Percentiles rank a stretch among this genome's conserved stretches.
These are phyloP conservation scores for Sapajus apella DNA, from an alignment of 2,113 vertebrate species.

Conservation along the genomic window DNA sequence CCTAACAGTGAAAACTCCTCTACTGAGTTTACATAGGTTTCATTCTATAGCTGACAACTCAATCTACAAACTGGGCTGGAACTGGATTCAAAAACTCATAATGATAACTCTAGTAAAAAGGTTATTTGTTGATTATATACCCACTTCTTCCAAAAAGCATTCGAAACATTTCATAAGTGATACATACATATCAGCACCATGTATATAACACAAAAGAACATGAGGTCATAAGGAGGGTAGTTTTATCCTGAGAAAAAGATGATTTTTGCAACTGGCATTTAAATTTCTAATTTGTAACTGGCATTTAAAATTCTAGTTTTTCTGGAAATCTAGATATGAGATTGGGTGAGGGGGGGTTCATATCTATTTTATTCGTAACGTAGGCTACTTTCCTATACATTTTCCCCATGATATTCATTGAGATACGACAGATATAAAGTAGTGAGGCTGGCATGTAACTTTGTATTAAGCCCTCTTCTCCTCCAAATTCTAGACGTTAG, in stretches of 20 bases:
- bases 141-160: not conserved
- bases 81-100: conserved; percentile 2
- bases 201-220: not conserved
- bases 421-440: not conserved
- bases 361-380: not conserved
- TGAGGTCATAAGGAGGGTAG: not conserved
- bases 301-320: not conserved
- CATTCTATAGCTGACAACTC: conserved; percentile 58
- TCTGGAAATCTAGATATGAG: not conserved
- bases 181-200: not conserved
- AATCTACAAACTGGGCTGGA: conserved; percentile 31
- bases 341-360: not conserved
- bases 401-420: not conserved
- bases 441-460: not conserved
- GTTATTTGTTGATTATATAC: not conserved
- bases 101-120: not conserved
- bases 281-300: not conserved
- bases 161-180: not conserved
- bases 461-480: not conserved
- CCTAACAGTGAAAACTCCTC: conserved; percentile 20
- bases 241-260: not conserved
- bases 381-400: not conserved
- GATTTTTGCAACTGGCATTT: not conserved
- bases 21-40: conserved; percentile 57
- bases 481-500: not conserved